Conservation (phyloP, 2,113 vertebrate species). For the Megaceryle torquata region DNA sequence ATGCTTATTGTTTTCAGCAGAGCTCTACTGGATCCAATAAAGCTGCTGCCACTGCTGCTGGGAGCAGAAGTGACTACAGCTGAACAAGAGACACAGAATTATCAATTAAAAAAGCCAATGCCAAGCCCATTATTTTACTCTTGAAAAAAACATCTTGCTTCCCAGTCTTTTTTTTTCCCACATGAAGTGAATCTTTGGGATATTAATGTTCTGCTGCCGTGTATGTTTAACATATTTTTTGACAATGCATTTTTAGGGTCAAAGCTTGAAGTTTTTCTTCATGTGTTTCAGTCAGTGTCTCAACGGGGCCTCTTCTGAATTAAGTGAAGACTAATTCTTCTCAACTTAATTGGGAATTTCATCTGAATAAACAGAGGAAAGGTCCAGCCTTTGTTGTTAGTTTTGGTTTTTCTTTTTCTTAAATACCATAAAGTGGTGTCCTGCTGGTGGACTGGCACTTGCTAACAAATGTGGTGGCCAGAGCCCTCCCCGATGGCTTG, state of each 20-base stretch:
- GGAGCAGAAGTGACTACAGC: conserved; percentile 36
- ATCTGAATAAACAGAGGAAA: conserved; percentile 15
- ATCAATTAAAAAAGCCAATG: conserved; percentile 3
- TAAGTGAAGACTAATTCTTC: conserved; percentile 17
- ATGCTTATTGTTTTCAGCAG: conserved; percentile 38
- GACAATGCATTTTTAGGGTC: conserved; percentile 45
- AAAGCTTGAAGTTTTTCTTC: conserved; percentile 38
- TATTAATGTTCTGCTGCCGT: conserved; percentile 19
- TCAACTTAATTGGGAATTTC: background rate
- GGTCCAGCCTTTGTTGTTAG: background rate
- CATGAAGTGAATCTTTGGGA: conserved; percentile 30
- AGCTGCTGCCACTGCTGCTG: background rate
- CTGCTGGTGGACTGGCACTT: background rate
- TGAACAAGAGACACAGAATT: conserved; percentile 38
- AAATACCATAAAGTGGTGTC: background rate
- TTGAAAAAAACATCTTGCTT: conserved; percentile 17
- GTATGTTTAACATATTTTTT: conserved; percentile 39
- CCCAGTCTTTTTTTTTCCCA: background rate
- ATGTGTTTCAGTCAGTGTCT: conserved; percentile 18
- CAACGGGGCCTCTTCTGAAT: background rate
- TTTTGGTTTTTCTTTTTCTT: background rate
- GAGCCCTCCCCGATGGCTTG: background rate
- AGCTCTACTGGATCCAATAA: conserved; percentile 24
- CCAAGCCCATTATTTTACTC: conserved; percentile 38
- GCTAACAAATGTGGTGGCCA: accelerated